Evolutionary conservation across 1,140 invertebrate species (phyloP).

Genomic region (Bemisia tabaci): DNA sequence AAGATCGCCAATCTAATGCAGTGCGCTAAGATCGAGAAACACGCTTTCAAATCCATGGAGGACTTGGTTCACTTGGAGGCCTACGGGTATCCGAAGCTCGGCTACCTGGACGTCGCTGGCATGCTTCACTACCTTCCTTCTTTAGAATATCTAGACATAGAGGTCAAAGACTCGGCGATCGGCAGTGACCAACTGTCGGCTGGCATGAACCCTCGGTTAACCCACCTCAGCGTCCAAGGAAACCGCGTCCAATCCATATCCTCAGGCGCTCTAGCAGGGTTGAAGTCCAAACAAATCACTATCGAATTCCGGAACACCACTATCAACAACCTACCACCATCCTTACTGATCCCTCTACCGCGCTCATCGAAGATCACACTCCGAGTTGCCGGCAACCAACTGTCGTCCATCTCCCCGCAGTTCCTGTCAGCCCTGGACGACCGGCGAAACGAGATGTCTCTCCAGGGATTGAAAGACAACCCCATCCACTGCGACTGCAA

Average conservation of each 20-base stretch:
- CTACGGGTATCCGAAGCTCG: slow-evolving; percentile 57
- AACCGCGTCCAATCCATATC: slow-evolving; percentile 58
- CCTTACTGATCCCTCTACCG: slow-evolving; percentile 75
- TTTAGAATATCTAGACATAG: slow-evolving; percentile 59
- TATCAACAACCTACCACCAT: slow-evolving; percentile 54
- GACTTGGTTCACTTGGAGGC: slow-evolving; percentile 54
- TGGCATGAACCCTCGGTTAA: slow-evolving; percentile 60
- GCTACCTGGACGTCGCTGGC: slow-evolving; percentile 69
- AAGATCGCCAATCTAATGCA: slow-evolving; percentile 50
- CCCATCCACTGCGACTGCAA: slow-evolving; percentile 77
- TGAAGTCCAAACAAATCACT: slow-evolving; percentile 51
- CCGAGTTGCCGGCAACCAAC: slow-evolving; percentile 60
- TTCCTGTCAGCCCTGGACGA: slow-evolving; percentile 66
- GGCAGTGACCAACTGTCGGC: slow-evolving; percentile 68
- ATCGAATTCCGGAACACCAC: slow-evolving; percentile 67
- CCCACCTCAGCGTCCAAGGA: slow-evolving; percentile 57
- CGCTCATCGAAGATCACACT: slow-evolving; percentile 64
- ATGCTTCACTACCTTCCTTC: slow-evolving; percentile 53
- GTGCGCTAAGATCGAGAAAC: slow-evolving; percentile 64
- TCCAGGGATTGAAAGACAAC: slow-evolving; percentile 57
- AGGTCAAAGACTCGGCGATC: slow-evolving; percentile 69
- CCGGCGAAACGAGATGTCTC: slow-evolving; percentile 50
- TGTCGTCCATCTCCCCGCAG: slow-evolving; percentile 57
- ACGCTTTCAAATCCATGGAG: slow-evolving; percentile 54
- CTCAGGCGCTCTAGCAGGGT: slow-evolving; percentile 64